phyloP scores from a whole-genome alignment of 1,140 invertebrate genomes.

The Apis florea region DNA sequence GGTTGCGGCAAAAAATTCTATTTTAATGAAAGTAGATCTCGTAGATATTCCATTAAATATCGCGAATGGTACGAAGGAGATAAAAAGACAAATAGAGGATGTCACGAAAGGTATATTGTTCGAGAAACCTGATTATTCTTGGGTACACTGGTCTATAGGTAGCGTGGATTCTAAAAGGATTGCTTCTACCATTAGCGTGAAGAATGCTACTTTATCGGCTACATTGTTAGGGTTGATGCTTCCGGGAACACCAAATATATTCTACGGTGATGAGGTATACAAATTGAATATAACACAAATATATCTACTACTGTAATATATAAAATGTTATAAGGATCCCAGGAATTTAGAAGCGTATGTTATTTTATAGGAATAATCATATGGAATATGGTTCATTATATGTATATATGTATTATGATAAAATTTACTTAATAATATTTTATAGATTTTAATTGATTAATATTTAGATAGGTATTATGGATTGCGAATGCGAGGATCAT shows the following conservation, averaged over 20 bases:
- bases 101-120: slow-evolving; percentile 82
- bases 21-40: slow-evolving; percentile 86
- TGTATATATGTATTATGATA: no score
- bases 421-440: background rate
- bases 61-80: slow-evolving; percentile 80
- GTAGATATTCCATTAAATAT: slow-evolving; percentile 86
- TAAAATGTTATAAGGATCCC: background rate
- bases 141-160: slow-evolving; percentile 90
- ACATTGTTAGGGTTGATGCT: slow-evolving; percentile 86
- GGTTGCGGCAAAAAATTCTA: slow-evolving; percentile 73
- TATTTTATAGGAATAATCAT: background rate
- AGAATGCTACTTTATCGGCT: slow-evolving; percentile 83
- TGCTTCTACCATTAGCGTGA: slow-evolving; percentile 78
- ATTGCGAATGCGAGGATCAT: slow-evolving; percentile 80
- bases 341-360: background rate
- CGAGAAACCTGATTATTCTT: slow-evolving; percentile 83
- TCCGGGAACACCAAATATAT: slow-evolving; percentile 89
- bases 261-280: slow-evolving; percentile 90
- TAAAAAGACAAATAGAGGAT: slow-evolving; percentile 82
- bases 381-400: no score
- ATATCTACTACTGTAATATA: background rate
- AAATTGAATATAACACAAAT: background rate
- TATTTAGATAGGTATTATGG: slow-evolving; percentile 72
- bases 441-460: slow-evolving; percentile 6
- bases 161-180: slow-evolving; percentile 83